phyloP scores from a whole-genome alignment of 2,113 vertebrate species.

The Etheostoma spectabile region DNA sequence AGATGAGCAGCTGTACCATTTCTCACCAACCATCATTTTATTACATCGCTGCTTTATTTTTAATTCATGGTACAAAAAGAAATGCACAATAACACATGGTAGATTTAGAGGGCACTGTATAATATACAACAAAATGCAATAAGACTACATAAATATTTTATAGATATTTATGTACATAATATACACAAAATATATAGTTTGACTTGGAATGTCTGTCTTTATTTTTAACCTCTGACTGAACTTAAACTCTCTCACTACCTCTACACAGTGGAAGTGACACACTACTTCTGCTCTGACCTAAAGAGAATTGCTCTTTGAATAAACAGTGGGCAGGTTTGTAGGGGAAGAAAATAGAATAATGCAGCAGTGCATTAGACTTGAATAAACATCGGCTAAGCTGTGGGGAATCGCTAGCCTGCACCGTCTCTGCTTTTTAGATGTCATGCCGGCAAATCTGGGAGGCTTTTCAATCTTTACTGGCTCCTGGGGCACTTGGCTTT shows the following conservation, averaged over 20 bases:
- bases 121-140: slow-evolving; percentile 58
- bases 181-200: slow-evolving; percentile 51
- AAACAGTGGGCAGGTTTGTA: slow-evolving; percentile 55
- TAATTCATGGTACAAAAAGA: slow-evolving; percentile 63
- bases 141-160: slow-evolving; percentile 55
- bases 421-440: slow-evolving; percentile 50
- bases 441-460: slow-evolving; percentile 58
- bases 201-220: slow-evolving; percentile 62
- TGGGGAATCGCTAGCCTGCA: slow-evolving; percentile 28
- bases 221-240: slow-evolving; percentile 33
- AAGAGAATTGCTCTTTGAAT: slow-evolving; percentile 54
- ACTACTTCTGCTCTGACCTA: slow-evolving; percentile 43
- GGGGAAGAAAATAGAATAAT: slow-evolving; percentile 52
- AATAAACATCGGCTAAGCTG: slow-evolving; percentile 61
- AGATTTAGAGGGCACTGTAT: slow-evolving; percentile 35
- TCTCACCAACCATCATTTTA: slow-evolving; percentile 25
- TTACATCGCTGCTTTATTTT: slow-evolving; percentile 36
- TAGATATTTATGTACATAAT: slow-evolving; percentile 65
- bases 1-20: slow-evolving; percentile 54
- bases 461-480: slow-evolving; percentile 63
- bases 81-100: slow-evolving; percentile 45
- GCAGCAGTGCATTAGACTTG: slow-evolving; percentile 45
- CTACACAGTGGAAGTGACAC: slow-evolving; percentile 47
- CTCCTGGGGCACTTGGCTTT: slow-evolving; percentile 63
- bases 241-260: slow-evolving; percentile 30